Evolutionary conservation across 2,888 invertebrate genomes (phyloP), one percentile per base, ranked within the genome.

Genomic region (Oxyteleia sp.): DNA sequence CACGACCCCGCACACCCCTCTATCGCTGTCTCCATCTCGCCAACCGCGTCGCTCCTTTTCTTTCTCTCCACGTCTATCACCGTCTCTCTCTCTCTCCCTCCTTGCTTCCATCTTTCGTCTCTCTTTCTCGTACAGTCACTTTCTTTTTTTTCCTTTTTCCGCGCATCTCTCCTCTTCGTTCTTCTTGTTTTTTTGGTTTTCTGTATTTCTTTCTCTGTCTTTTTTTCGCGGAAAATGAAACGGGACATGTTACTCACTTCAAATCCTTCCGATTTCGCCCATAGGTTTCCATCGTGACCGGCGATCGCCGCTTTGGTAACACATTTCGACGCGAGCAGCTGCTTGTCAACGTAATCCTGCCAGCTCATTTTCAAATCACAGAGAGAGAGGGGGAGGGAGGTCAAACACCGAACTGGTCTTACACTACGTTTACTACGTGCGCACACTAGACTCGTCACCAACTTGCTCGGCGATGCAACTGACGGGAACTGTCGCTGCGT

Each of bases 281-380:
- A 98, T 94, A 98, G 95, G 95, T 97, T 97, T 94, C 98, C 98
- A 94, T 98, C 98, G 95, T 97, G 98, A 94, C 98, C 98, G 94
- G 97, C 97, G 94, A 98, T 98, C 94, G 97, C 98, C 93, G 98
- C 98, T 96, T 97, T 97, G 94, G 97, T 96, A 93, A 98, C 98
- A 96, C 98, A 98, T 94, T 96, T 96, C 94, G 98, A 98, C 94
- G 98, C 98, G 95, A 98, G 95, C 95, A 98, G 96, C 95, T 98
- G 98, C 96, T 98, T 98, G 95, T 98, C 98, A 95, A 98, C 97
- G 96, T 98, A 98, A 96, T 98, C 98, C 97, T 98, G 98, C 98
- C 98, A 98, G 97, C 98, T 98, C 98, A 98, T 98, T 87, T 90
- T 90, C 88, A 41, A 81, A 87, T 87, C 88, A 87, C 87, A 83